phyloP scores from a whole-genome alignment of 2,797 vertebrate genomes.

The Streptopelia turtur region DNA sequence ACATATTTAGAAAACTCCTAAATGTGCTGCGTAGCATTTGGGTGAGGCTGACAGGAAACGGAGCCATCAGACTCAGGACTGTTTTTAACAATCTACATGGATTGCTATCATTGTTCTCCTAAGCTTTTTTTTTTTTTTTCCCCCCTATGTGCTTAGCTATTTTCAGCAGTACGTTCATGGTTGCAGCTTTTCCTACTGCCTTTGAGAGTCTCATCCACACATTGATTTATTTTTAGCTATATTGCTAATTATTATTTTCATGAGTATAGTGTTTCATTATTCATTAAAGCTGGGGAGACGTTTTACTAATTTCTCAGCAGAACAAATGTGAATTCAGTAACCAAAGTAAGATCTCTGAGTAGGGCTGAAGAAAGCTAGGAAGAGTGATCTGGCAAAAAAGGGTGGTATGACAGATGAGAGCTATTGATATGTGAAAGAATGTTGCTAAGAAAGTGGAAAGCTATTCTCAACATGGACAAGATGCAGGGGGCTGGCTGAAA shows the following conservation, averaged over 20 bases:
- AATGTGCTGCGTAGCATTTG: not conserved
- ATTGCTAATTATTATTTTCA: conserved; percentile 65
- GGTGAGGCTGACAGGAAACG: not conserved
- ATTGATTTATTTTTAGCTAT: conserved; percentile 64
- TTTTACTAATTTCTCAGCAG: conserved; percentile 37
- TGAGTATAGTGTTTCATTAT: conserved; percentile 17
- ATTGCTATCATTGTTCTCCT: conserved; percentile 15
- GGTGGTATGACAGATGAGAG: not conserved
- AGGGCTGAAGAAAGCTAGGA: not conserved
- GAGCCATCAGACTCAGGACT: not conserved
- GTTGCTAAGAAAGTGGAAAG: not conserved
- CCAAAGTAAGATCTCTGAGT: not conserved
- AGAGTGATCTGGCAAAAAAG: not conserved
- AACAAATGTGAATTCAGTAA: conserved; percentile 13
- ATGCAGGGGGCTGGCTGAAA: not conserved
- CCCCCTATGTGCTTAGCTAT: conserved; percentile 19
- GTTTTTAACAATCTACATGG: not conserved
- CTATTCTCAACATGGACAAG: not conserved
- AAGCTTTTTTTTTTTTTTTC: not conserved
- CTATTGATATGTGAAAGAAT: not conserved
- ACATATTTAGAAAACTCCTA: not conserved
- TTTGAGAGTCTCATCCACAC: conserved; percentile 45
- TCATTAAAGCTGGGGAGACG: conserved; percentile 38
- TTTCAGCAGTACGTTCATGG: conserved; percentile 58
- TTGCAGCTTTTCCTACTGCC: conserved; percentile 65